Evolutionary conservation across 2,797 vertebrate genomes (phyloP).

Genomic region (Fistularia tabacaria): DNA sequence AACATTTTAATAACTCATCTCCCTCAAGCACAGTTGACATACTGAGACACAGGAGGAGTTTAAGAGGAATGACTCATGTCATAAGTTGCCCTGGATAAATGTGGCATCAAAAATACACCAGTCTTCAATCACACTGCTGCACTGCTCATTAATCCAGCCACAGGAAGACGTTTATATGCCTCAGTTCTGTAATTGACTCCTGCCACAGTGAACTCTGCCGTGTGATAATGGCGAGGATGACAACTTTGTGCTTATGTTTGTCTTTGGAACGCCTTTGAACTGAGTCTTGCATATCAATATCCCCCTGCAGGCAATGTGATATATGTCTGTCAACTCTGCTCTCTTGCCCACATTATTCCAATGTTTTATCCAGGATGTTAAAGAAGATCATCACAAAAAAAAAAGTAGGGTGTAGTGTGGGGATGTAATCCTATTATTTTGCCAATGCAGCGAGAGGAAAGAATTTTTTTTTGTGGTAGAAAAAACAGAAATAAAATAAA

Average conservation of each 20-base stretch:
- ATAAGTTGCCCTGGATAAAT: slow-evolving; percentile 20
- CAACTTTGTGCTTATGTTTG: slow-evolving; percentile 18
- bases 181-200: slow-evolving; percentile 12
- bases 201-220: slow-evolving; percentile 6
- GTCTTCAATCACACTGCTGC: slow-evolving; percentile 19
- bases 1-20: background rate
- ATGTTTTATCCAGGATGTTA: slow-evolving; percentile 8
- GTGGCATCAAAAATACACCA: slow-evolving; percentile 23
- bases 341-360: slow-evolving; percentile 19
- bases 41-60: slow-evolving; percentile 2
- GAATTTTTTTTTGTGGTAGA: slow-evolving; percentile 24
- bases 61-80: slow-evolving; percentile 11
- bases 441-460: slow-evolving; percentile 12
- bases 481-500: slow-evolving; percentile 1
- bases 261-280: slow-evolving; percentile 41
- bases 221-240: slow-evolving; percentile 1
- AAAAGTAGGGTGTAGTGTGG: too few relatives aligned
- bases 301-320: slow-evolving; percentile 8
- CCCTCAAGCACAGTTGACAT: background rate
- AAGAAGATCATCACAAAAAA: background rate
- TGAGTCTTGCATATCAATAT: slow-evolving; percentile 14
- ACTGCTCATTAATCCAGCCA: slow-evolving; percentile 27
- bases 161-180: slow-evolving; percentile 6
- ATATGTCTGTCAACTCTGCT: slow-evolving; percentile 12
- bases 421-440: too few relatives aligned